Conservation (phyloP, 2,888 invertebrate genomes). For the Graphium colonna region DNA sequence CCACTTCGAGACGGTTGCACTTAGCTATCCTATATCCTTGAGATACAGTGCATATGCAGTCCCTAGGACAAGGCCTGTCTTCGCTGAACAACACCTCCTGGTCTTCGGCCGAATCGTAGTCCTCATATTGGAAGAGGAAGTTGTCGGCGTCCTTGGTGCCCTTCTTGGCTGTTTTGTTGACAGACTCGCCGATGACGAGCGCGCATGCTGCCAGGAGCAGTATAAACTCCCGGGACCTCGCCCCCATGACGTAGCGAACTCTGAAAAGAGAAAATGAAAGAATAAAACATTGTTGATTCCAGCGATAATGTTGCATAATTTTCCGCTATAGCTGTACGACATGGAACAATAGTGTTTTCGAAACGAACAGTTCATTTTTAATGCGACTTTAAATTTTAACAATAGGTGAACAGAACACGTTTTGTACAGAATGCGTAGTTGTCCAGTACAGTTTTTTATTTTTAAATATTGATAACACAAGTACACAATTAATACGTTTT, state of each 20-base stretch:
- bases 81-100: constrained; percentile 73
- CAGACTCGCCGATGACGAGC: constrained; percentile 58
- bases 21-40: constrained; percentile 82
- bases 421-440: constrained; percentile 1
- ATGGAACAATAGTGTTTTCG: constrained; percentile 43
- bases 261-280: constrained; percentile 53
- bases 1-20: constrained; percentile 84
- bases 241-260: constrained; percentile 75
- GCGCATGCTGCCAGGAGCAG: constrained; percentile 73
- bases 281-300: constrained; percentile 25
- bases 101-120: constrained; percentile 67
- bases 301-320: constrained; percentile 38
- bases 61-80: constrained; percentile 80
- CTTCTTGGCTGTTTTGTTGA: constrained; percentile 59
- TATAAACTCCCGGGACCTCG: constrained; percentile 71
- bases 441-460: neutral
- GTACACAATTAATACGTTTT: no score
- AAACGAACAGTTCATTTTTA: constrained; percentile 9
- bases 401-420: constrained; percentile 10
- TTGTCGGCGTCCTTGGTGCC: constrained; percentile 52
- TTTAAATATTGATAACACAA: no score
- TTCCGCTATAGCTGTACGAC: constrained; percentile 42
- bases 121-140: constrained; percentile 62
- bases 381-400: constrained; percentile 8
- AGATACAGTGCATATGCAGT: constrained; percentile 81